These are phyloP conservation scores for Poeciliopsis paucimaculata DNA, from an alignment of 2,797 vertebrate genomes.

Conservation along the genomic window DNA sequence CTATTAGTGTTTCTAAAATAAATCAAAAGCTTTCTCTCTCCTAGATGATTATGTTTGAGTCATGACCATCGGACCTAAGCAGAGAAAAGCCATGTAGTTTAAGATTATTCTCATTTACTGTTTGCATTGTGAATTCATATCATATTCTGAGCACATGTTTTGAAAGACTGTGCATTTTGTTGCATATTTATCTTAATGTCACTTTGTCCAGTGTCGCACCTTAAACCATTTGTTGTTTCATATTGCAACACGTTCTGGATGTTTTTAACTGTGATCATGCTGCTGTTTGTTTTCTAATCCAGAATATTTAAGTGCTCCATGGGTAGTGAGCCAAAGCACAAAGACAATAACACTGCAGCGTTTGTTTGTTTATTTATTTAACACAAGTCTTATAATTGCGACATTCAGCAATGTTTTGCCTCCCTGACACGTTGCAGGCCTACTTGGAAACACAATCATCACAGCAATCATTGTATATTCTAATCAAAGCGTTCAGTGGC, in stretches of 20 bases:
- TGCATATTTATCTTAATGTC: background rate
- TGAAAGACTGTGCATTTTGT: background rate
- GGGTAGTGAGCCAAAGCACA: background rate
- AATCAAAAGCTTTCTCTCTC: background rate
- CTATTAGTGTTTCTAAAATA: slow-evolving; percentile 55
- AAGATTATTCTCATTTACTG: background rate
- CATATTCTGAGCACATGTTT: background rate
- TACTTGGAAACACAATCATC: background rate
- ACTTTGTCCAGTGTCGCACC: background rate
- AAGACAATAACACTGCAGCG: background rate
- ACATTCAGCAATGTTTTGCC: background rate
- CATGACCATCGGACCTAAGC: background rate
- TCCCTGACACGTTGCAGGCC: background rate
- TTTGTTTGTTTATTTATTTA: background rate
- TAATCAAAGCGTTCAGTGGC: background rate
- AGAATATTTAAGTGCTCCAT: too few species aligned
- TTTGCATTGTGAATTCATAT: background rate
- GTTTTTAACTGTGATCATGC: background rate
- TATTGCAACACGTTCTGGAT: background rate
- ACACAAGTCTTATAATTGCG: background rate
- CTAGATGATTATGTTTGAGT: background rate
- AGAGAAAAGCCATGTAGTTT: background rate
- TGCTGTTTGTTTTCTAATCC: too few species aligned
- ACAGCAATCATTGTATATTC: background rate
- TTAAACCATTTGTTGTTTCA: background rate